Conservation (phyloP, 2,888 invertebrate species). For the Lacanobia wlatinum region DNA sequence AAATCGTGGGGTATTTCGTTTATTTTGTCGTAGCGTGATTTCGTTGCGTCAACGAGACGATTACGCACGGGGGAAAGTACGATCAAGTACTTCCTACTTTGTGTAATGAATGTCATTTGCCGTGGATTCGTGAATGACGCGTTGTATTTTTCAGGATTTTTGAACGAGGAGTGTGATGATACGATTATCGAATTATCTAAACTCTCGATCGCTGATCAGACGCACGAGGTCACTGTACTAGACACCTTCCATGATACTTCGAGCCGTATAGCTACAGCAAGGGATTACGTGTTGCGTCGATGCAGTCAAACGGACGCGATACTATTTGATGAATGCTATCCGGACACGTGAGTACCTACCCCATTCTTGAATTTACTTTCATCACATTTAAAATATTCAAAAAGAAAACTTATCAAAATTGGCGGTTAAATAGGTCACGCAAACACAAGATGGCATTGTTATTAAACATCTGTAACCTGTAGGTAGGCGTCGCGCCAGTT, state of each 20-base stretch:
- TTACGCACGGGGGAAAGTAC: constrained; percentile 87
- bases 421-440: constrained; percentile 73
- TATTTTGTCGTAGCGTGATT: constrained; percentile 63
- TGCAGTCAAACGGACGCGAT: constrained; percentile 92
- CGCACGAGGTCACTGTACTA: constrained; percentile 85
- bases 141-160: constrained; percentile 84
- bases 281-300: constrained; percentile 91
- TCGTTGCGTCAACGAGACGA: constrained; percentile 74
- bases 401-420: constrained; percentile 39
- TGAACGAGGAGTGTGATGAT: constrained; percentile 91
- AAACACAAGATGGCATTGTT: constrained; percentile 72
- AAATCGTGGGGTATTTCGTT: constrained; percentile 44
- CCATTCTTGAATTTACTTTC: constrained; percentile 15
- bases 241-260: constrained; percentile 84
- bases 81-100: constrained; percentile 87
- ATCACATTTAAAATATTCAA: not conserved
- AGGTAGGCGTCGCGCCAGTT: constrained; percentile 33
- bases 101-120: constrained; percentile 78
- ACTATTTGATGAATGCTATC: constrained; percentile 92
- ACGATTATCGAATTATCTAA: constrained; percentile 89
- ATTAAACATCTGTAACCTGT: constrained; percentile 60
- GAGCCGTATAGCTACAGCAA: constrained; percentile 81
- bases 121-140: constrained; percentile 68
- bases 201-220: constrained; percentile 87
- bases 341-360: constrained; percentile 90